phyloP scores from a whole-genome alignment of 2,888 invertebrate species.

The Diarsia brunnea region DNA sequence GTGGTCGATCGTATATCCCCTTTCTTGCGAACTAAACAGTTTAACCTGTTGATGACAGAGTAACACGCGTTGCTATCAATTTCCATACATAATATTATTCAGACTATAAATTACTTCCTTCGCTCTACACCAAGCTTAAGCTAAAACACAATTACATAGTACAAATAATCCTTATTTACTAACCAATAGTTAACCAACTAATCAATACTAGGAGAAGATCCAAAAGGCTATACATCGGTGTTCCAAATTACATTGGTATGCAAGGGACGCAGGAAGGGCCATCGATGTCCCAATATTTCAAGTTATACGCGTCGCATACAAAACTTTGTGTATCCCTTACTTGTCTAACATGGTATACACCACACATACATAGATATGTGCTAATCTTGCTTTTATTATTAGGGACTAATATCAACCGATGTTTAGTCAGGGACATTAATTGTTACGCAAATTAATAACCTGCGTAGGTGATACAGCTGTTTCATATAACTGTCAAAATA shows the following conservation, averaged over 20 bases:
- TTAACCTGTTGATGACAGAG: slow-evolving; percentile 21
- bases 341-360: slow-evolving; percentile 16
- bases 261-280: slow-evolving; percentile 55
- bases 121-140: neutral
- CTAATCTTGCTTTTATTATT: slow-evolving; percentile 9
- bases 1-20: too few relatives aligned
- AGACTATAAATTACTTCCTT: slow-evolving; percentile 10
- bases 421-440: neutral
- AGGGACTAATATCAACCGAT: neutral
- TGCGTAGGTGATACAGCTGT: neutral
- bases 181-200: slow-evolving; percentile 32
- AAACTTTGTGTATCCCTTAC: slow-evolving; percentile 48
- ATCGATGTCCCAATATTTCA: slow-evolving; percentile 69
- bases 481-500: neutral
- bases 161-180: slow-evolving; percentile 17
- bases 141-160: slow-evolving; percentile 1
- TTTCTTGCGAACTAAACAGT: neutral
- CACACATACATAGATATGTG: slow-evolving; percentile 19
- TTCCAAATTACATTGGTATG: slow-evolving; percentile 66
- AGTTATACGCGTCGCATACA: slow-evolving; percentile 63
- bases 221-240: slow-evolving; percentile 41
- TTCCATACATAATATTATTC: slow-evolving; percentile 22
- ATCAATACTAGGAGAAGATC: slow-evolving; percentile 60
- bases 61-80: slow-evolving; percentile 9
- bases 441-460: neutral